Conservation (phyloP, 2,113 vertebrate genomes). For the Gadus chalcogrammus region DNA sequence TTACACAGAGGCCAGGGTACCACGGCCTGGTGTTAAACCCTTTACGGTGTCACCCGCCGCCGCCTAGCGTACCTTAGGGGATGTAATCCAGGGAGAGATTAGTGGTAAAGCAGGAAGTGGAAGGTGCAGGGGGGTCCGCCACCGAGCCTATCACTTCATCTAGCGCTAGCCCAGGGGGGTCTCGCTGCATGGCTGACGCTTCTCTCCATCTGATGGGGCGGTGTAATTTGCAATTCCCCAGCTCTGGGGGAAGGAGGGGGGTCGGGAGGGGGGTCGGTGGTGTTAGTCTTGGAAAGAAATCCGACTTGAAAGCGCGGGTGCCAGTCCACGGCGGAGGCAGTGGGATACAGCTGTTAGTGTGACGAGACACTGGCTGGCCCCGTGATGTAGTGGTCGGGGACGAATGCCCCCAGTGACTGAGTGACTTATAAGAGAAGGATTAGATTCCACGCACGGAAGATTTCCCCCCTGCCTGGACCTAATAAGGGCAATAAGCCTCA, state of each 20-base stretch:
- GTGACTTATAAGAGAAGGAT: conserved; percentile 29
- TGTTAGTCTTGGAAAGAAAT: conserved; percentile 34
- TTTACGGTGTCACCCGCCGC: neutral
- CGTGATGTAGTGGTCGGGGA: too few relatives aligned
- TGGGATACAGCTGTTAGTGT: conserved; percentile 35
- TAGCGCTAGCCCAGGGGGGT: conserved; percentile 34
- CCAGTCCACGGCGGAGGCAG: conserved; percentile 27
- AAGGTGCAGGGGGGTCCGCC: conserved; percentile 11
- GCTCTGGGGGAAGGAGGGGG: conserved; percentile 3
- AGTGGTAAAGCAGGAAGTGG: conserved; percentile 18
- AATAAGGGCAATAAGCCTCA: neutral
- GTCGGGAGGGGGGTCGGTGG: conserved; percentile 7
- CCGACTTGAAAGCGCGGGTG: conserved; percentile 20
- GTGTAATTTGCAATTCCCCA: conserved; percentile 47
- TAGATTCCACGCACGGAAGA: conserved; percentile 7
- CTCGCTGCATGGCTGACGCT: conserved; percentile 31
- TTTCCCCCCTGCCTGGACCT: neutral
- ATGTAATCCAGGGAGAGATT: conserved; percentile 41
- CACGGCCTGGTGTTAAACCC: too few relatives aligned
- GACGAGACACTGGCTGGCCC: conserved; percentile 32
- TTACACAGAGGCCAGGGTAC: neutral
- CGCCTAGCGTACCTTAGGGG: too few relatives aligned
- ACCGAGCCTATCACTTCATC: conserved; percentile 55
- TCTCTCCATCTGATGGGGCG: conserved; percentile 34
- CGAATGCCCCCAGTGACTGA: conserved; percentile 21